These are phyloP conservation scores for Lochmaea capreae DNA, from an alignment of 2,888 invertebrate species.

Conservation along the genomic window DNA sequence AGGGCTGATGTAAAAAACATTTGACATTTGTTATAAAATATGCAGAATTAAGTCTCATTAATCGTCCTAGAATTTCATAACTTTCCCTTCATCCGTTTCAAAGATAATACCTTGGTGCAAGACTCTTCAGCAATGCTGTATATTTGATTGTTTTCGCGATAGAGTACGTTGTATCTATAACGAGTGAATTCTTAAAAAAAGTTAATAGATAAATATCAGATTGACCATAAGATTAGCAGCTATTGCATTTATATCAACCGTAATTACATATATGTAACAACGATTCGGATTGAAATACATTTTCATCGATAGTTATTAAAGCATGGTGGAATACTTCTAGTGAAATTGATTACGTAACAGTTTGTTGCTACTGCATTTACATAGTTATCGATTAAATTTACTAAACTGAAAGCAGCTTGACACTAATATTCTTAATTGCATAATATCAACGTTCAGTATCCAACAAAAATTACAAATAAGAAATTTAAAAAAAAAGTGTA, in stretches of 20 bases:
- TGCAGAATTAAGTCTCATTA: too few relatives aligned
- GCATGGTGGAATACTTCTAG: neutral
- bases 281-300: neutral
- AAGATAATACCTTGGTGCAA: too few relatives aligned
- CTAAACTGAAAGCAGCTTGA: neutral
- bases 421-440: neutral
- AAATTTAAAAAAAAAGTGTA: neutral
- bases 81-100: too few relatives aligned
- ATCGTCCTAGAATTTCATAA: too few relatives aligned
- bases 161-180: too few relatives aligned
- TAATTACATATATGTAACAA: neutral
- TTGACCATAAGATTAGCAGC: too few relatives aligned
- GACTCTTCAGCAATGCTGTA: too few relatives aligned
- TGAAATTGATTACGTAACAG: slow-evolving; percentile 1
- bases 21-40: too few relatives aligned
- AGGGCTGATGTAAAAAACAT: too few relatives aligned
- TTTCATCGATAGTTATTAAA: neutral
- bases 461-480: neutral
- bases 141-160: too few relatives aligned
- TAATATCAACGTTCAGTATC: neutral
- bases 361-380: slow-evolving; percentile 6
- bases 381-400: slow-evolving; percentile 6
- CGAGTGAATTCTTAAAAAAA: too few relatives aligned
- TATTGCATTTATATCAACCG: neutral
- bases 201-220: too few relatives aligned